phyloP scores from a whole-genome alignment of 2,113 vertebrate species.

The Budorcas taxicolor region DNA sequence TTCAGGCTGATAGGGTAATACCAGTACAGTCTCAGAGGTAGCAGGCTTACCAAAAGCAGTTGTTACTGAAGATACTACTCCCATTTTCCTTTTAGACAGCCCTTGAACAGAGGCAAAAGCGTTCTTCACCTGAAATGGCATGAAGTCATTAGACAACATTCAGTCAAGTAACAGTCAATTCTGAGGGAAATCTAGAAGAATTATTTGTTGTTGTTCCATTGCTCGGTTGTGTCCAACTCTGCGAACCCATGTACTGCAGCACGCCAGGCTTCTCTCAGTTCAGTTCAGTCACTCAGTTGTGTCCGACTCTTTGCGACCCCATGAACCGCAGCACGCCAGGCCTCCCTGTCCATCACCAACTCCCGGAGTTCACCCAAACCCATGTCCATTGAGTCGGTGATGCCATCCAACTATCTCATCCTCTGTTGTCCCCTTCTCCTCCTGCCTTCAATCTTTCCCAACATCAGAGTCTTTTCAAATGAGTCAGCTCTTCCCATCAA shows the following conservation, averaged over 20 bases:
- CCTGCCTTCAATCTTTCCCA: neutral
- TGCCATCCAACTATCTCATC: neutral
- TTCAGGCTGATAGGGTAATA: neutral
- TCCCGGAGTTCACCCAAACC: neutral
- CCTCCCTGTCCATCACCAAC: neutral
- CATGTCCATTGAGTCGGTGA: neutral
- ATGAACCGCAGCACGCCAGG: rapidly evolving
- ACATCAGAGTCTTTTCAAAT: neutral
- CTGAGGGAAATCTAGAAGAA: neutral
- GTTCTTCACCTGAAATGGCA: neutral
- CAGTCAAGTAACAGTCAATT: neutral
- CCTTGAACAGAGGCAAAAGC: neutral
- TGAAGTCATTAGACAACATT: neutral
- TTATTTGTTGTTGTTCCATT: neutral
- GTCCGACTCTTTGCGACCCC: neutral
- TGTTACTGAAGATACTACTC: neutral
- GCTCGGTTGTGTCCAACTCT: neutral
- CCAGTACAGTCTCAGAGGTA: neutral
- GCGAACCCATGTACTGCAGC: neutral
- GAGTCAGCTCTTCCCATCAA: neutral
- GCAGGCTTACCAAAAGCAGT: neutral
- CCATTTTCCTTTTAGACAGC: neutral
- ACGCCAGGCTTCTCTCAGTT: neutral
- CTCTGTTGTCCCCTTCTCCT: neutral
- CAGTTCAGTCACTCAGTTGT: neutral